Evolutionary conservation across 2,888 invertebrate genomes (phyloP), one percentile per base, ranked within the genome.

Genomic region (Leucophenga maculata): DNA sequence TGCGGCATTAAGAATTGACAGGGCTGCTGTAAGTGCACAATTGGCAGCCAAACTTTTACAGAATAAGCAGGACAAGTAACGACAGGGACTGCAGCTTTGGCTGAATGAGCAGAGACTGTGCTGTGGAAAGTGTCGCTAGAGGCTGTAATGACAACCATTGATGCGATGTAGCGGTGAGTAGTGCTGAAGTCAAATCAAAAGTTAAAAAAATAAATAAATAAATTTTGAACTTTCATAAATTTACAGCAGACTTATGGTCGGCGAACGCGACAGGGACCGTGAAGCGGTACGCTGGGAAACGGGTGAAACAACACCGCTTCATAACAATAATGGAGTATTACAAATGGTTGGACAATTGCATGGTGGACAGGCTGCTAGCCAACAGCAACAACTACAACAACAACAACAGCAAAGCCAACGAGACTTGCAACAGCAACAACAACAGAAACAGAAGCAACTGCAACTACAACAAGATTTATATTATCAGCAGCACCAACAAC

Each of bases 261-360:
- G 89, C 86, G 88, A 89, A 89, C 89, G 89, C 86, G 88, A 88
- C 84, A 88, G 89, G 86, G 89, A 88, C 88, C 89, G 89, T 89
- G 89, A 89, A 86, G 88, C 89, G 89, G 89, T 89, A 88, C 88
- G 89, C 87, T 89, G 89, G 89, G 89, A 89, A 88, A 85, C 88
- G 86, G 88, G 89, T 86, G 89, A 88, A 85, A 83, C 86, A 85
- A 88, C 90, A 89, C 90, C 90, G 87, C 89, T 89, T 88, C 89
- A 89, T 86, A 86, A 83, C 81, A 88, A 88, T 86, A 88, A 88
- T 88, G 88, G 88, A 87, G 88, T 84, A 85, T 85, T 85, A 86
- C 88, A 88, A 86, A 88, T 88, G 88, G 88, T 88, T 83, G 88
- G 88, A 79, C 85, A 87, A 88, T 83, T 88, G 82, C 88, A 86